These are phyloP conservation scores for Hydroisotoma schaefferi DNA, from an alignment of 2,888 invertebrate genomes.

Conservation along the genomic window DNA sequence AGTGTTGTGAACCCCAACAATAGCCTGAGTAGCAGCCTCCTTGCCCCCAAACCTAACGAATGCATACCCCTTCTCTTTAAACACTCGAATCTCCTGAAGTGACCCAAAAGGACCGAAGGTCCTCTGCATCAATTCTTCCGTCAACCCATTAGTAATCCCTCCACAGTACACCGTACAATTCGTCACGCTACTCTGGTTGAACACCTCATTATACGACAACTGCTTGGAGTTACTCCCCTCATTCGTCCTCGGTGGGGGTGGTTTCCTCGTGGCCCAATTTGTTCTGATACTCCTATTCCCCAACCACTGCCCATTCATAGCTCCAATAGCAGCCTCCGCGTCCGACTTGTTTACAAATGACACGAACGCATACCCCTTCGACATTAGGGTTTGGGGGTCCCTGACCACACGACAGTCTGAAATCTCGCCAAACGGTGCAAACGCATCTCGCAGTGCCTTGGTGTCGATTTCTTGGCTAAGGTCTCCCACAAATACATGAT, in stretches of 20 bases:
- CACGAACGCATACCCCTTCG: slow-evolving; percentile 85
- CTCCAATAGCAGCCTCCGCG: slow-evolving; percentile 93
- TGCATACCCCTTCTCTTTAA: slow-evolving; percentile 98
- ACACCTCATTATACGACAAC: slow-evolving; percentile 94
- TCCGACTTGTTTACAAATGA: slow-evolving; percentile 98
- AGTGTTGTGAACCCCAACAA: slow-evolving; percentile 91
- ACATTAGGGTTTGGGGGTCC: slow-evolving; percentile 84
- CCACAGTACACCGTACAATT: slow-evolving; percentile 99
- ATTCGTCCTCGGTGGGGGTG: slow-evolving; percentile 75
- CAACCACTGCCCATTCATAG: slow-evolving; percentile 99
- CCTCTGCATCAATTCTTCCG: slow-evolving; percentile 93
- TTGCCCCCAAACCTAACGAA: slow-evolving; percentile 89
- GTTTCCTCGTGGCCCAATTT: slow-evolving; percentile 97
- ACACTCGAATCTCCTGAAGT: slow-evolving; percentile 94
- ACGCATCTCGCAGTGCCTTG: slow-evolving; percentile 93
- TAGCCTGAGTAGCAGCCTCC: slow-evolving; percentile 95
- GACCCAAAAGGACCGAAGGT: slow-evolving; percentile 91
- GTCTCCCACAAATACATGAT: slow-evolving; percentile 99
- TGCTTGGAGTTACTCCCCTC: slow-evolving; percentile 59
- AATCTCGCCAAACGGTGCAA: slow-evolving; percentile 97
- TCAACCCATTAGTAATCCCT: slow-evolving; percentile 86
- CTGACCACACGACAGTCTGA: slow-evolving; percentile 98
- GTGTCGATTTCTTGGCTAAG: slow-evolving; percentile 98
- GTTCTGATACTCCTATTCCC: slow-evolving; percentile 96
- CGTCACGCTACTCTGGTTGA: slow-evolving; percentile 94